Conservation (phyloP, 2,888 invertebrate genomes). For the Cephus runcator region DNA sequence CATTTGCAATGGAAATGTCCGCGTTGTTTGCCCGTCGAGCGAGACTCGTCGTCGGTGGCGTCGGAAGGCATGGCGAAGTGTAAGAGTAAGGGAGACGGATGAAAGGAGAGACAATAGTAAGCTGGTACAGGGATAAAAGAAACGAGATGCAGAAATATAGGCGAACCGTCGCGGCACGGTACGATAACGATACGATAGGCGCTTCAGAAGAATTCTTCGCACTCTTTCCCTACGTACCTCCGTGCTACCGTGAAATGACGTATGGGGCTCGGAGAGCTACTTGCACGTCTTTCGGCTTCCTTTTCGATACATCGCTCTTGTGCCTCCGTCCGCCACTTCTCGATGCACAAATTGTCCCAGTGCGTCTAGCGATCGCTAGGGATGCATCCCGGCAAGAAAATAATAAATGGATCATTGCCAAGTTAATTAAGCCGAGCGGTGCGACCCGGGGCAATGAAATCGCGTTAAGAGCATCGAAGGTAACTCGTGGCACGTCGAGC, state of each 20-base stretch:
- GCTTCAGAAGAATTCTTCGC: background rate
- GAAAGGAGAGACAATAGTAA: background rate
- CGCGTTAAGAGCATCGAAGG: background rate
- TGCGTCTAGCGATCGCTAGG: background rate
- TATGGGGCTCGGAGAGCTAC: background rate
- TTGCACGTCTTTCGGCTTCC: background rate
- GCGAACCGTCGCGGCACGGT: background rate
- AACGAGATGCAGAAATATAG: background rate
- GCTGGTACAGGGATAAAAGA: background rate
- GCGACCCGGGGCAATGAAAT: background rate
- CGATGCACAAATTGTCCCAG: background rate
- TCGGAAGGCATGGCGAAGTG: background rate
- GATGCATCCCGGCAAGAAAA: background rate
- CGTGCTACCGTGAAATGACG: background rate
- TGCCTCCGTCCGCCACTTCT: background rate
- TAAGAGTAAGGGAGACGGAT: background rate
- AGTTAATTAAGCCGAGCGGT: background rate
- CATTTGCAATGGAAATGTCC: conserved; percentile 48
- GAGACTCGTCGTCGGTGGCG: background rate
- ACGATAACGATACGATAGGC: background rate
- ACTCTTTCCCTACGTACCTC: background rate
- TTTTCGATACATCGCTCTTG: background rate
- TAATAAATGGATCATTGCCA: background rate
- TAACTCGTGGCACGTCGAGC: background rate
- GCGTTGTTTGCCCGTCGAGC: conserved; percentile 10